Conservation (phyloP, 1,140 invertebrate species). For the Caenorhabditis tropicalis region DNA sequence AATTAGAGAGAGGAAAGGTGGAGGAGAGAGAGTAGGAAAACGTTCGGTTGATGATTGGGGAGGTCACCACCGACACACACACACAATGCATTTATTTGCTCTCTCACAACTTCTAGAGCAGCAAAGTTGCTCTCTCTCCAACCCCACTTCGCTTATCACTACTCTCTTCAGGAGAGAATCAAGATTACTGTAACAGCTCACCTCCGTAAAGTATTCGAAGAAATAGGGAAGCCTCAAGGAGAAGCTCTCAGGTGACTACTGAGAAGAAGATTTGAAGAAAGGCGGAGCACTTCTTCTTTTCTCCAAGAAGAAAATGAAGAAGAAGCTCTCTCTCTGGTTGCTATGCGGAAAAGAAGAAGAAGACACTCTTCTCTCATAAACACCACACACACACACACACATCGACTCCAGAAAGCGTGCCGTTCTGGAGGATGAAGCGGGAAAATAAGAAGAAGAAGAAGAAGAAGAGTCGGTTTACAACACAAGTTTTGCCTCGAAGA, state of each 20-base stretch:
- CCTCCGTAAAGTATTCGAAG: too few species aligned
- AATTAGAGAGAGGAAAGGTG: not conserved
- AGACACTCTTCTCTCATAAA: not conserved
- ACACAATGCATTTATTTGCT: not conserved
- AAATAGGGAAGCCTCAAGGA: not conserved
- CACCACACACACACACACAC: not conserved
- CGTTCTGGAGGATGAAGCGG: slow-evolving; percentile 10
- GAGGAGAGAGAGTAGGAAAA: not conserved
- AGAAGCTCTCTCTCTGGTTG: slow-evolving; percentile 40
- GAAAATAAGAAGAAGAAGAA: slow-evolving; percentile 9
- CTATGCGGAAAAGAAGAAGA: not conserved
- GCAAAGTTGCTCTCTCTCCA: too few species aligned
- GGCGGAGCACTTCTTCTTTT: not conserved
- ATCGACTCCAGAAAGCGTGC: slow-evolving; percentile 38
- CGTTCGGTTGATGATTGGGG: not conserved
- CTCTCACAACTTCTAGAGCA: not conserved
- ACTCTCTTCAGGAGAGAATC: too few species aligned
- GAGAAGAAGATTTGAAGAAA: slow-evolving; percentile 19
- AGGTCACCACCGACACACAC: not conserved
- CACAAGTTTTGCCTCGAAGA: not conserved
- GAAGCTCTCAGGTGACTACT: slow-evolving; percentile 12
- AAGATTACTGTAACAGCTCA: too few species aligned
- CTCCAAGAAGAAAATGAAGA: not conserved
- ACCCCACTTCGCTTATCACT: too few species aligned
- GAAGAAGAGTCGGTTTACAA: slow-evolving; percentile 40